A percentile compares a stretch with the other conserved stretches of the same genome.
Conservation (phyloP, 2,888 invertebrate genomes). For the Plebejus argus region DNA sequence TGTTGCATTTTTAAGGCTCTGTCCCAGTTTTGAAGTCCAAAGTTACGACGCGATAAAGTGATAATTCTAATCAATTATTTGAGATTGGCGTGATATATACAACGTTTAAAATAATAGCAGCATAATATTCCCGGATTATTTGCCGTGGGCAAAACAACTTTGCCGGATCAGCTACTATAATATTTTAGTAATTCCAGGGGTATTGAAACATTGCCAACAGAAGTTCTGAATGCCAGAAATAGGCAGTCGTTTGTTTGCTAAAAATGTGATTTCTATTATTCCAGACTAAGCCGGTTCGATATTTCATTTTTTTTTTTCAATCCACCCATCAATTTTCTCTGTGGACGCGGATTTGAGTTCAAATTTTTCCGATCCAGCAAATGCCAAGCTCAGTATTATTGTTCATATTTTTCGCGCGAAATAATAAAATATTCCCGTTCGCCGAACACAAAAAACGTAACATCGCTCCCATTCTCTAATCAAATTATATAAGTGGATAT, state of each 20-base stretch:
- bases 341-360: background rate
- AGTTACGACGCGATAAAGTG: no score
- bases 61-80: no score
- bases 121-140: no score
- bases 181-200: background rate
- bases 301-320: background rate
- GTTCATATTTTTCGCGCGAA: slow-evolving; percentile 13
- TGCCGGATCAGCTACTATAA: background rate
- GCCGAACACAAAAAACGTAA: background rate
- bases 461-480: slow-evolving; percentile 1
- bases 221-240: background rate
- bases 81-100: no score
- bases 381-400: background rate
- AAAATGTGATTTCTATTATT: slow-evolving; percentile 7
- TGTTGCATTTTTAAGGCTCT: no score
- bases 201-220: background rate
- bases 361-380: background rate
- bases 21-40: no score
- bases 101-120: no score
- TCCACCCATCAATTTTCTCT: slow-evolving; percentile 8
- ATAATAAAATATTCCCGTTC: slow-evolving; percentile 3
- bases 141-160: no score
- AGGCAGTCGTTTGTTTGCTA: background rate
- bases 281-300: background rate
- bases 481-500: slow-evolving; percentile 37